Evolutionary conservation across 2,113 vertebrate genomes (phyloP).

Genomic region (Petrocephalus zakoni): DNA sequence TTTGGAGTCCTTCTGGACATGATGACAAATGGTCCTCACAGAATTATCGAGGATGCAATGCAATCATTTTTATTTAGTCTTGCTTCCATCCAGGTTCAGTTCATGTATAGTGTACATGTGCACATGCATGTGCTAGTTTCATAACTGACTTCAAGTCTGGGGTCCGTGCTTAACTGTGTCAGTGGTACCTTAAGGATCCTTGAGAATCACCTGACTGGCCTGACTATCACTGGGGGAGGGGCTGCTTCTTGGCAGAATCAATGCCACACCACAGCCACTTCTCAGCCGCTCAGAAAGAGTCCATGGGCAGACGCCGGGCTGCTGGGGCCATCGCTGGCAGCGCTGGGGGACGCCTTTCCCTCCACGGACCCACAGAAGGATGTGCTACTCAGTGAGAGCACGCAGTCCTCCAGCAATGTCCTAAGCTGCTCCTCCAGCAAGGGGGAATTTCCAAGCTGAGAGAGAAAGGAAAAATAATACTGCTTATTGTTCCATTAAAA

Average conservation of each 20-base stretch:
- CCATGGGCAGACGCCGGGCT: background rate
- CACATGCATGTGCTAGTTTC: too few species aligned
- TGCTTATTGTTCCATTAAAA: conserved; percentile 12
- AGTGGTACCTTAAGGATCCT: background rate
- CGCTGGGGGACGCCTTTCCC: conserved; percentile 5
- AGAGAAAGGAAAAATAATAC: background rate
- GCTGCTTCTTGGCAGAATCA: background rate
- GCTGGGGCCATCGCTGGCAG: background rate
- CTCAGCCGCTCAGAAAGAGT: background rate
- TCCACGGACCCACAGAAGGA: conserved; percentile 9
- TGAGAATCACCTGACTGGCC: background rate
- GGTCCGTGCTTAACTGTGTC: background rate
- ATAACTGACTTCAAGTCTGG: too few species aligned
- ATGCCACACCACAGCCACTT: background rate
- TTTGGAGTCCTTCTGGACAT: background rate
- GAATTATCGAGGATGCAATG: background rate
- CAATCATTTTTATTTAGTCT: background rate
- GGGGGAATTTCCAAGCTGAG: conserved; percentile 36
- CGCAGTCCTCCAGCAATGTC: conserved; percentile 54
- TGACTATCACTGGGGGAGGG: background rate
- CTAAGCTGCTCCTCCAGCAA: conserved; percentile 52
- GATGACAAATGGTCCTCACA: background rate
- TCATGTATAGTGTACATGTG: too few species aligned
- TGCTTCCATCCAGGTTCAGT: too few species aligned
- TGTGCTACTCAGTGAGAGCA: conserved; percentile 38